Percentiles rank a stretch among this genome's conserved stretches.
These are phyloP conservation scores for Columba livia DNA, from an alignment of 2,113 vertebrate genomes.

Conservation along the genomic window DNA sequence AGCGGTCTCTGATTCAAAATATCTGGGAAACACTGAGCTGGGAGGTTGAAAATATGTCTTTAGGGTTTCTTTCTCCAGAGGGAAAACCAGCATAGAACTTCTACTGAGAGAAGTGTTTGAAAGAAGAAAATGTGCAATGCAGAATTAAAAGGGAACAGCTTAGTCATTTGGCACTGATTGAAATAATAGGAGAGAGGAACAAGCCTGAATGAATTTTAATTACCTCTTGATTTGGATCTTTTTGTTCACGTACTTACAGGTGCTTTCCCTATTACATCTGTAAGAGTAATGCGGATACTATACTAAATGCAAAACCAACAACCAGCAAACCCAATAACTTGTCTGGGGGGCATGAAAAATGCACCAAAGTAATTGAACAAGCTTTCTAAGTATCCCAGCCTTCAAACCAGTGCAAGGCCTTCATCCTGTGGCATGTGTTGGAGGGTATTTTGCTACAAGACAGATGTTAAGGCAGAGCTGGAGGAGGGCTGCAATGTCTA, in stretches of 20 bases:
- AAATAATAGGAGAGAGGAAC: neutral
- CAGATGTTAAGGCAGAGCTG: neutral
- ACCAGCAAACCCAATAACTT: neutral
- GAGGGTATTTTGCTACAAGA: neutral
- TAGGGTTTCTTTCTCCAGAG: neutral
- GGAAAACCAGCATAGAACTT: neutral
- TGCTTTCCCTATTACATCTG: neutral
- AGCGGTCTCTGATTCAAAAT: neutral
- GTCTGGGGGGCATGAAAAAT: neutral
- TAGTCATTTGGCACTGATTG: neutral
- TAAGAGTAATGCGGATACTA: neutral
- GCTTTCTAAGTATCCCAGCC: neutral
- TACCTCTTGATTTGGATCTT: neutral
- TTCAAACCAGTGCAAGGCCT: neutral
- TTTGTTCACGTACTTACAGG: neutral
- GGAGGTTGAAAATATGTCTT: conserved; percentile 19
- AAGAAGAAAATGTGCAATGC: neutral
- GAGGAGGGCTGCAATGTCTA: neutral
- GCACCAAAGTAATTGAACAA: neutral
- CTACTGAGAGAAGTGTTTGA: neutral
- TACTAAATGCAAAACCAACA: neutral
- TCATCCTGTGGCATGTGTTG: neutral
- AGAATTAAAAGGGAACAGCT: neutral
- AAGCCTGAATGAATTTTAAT: neutral
- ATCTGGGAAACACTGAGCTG: neutral